Conservation (phyloP, 2,113 vertebrate species). For the Sitta europaea region DNA sequence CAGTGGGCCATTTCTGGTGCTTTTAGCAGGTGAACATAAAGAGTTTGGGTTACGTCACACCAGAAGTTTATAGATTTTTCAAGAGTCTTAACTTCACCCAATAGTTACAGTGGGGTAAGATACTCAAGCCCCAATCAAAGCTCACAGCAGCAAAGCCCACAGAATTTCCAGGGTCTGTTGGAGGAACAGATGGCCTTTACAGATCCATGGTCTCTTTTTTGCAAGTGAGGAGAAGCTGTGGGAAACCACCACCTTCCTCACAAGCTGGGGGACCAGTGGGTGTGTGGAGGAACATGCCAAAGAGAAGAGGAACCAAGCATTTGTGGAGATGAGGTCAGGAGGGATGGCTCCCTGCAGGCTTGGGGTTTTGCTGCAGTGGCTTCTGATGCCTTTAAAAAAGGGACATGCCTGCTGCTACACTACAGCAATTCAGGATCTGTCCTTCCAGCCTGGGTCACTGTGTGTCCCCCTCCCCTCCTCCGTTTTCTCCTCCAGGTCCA, state of each 20-base stretch:
- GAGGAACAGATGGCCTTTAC: neutral
- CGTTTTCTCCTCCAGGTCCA: slow-evolving; percentile 6
- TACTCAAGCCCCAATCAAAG: neutral
- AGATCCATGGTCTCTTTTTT: neutral
- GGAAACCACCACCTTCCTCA: neutral
- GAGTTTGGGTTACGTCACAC: neutral
- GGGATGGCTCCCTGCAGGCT: neutral
- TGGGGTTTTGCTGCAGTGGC: neutral
- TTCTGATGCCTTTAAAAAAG: neutral
- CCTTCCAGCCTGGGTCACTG: neutral
- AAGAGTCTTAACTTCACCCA: neutral
- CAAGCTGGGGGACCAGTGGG: neutral
- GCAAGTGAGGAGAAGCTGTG: neutral
- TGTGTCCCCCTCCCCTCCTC: neutral
- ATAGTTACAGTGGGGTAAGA: neutral
- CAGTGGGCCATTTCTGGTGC: neutral
- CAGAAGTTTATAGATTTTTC: neutral
- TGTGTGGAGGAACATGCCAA: neutral
- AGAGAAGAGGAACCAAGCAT: neutral
- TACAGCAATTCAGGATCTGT: neutral
- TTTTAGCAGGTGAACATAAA: neutral
- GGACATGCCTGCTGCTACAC: neutral
- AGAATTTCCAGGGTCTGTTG: neutral
- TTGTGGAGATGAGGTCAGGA: neutral
- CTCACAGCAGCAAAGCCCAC: neutral